These are phyloP conservation scores for Numenius phaeopus DNA, from an alignment of 2,797 vertebrate genomes.

Conservation along the genomic window DNA sequence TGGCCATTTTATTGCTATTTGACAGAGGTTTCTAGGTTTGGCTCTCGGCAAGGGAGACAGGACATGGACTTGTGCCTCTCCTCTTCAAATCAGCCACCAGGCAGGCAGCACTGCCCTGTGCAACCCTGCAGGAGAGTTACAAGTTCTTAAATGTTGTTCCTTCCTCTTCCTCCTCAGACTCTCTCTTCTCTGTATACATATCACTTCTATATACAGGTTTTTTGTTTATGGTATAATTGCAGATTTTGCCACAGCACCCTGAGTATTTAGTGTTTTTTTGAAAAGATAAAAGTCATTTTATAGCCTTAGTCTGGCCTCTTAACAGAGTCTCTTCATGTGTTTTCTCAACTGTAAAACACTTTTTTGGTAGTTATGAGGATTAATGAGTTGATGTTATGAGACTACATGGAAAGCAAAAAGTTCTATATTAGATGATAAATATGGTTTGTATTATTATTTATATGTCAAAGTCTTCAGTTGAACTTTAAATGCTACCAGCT, in stretches of 20 bases:
- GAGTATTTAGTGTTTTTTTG: not conserved
- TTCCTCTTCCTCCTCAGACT: not conserved
- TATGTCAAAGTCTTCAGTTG: not conserved
- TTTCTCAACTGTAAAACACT: not conserved
- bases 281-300: not conserved
- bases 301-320: not conserved
- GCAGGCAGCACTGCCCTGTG: not conserved
- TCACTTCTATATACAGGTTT: rapidly evolving
- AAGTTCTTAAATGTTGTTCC: not conserved
- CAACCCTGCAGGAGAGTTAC: not conserved
- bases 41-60: not conserved
- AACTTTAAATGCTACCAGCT: not conserved
- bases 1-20: not conserved
- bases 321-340: not conserved
- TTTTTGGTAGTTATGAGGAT: not conserved
- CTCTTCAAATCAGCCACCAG: not conserved
- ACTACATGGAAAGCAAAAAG: not conserved
- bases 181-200: not conserved
- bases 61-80: not conserved
- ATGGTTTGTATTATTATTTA: not conserved
- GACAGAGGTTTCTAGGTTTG: not conserved
- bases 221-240: not conserved
- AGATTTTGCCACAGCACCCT: not conserved
- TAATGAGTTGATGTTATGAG: not conserved
- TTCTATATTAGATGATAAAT: not conserved